Conservation (phyloP, 2,888 invertebrate species). For the Teinopalpus imperialis region DNA sequence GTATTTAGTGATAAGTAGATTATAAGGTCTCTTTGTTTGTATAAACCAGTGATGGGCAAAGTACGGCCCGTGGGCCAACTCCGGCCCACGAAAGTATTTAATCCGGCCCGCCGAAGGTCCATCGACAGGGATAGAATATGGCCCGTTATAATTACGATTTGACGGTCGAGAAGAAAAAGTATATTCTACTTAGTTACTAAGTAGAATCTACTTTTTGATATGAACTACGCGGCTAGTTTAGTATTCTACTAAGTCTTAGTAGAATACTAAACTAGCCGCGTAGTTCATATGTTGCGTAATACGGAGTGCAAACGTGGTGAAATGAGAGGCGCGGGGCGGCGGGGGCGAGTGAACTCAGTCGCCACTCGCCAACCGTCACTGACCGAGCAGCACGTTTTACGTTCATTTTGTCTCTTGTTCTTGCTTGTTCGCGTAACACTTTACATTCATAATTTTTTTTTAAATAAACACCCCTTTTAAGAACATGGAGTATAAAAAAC, state of each 20-base stretch:
- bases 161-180: constrained; percentile 13
- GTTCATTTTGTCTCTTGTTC: constrained; percentile 15
- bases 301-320: constrained; percentile 4
- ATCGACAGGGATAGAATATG: constrained; percentile 11
- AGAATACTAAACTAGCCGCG: too few species aligned
- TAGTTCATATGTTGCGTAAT: too few species aligned
- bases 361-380: constrained; percentile 11
- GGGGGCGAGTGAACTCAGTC: constrained; percentile 5
- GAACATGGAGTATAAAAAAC: constrained; percentile 13
- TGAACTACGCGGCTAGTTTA: too few species aligned
- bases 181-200: constrained; percentile 9
- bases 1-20: too few species aligned
- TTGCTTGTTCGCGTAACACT: constrained; percentile 1
- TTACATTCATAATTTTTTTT: constrained; percentile 12
- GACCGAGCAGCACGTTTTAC: constrained; percentile 12
- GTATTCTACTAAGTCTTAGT: too few species aligned
- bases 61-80: too few species aligned
- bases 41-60: too few species aligned
- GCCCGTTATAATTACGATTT: constrained; percentile 10
- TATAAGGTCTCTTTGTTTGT: too few species aligned
- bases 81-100: too few species aligned
- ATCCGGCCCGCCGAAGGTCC: too few species aligned
- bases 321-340: constrained; percentile 5
- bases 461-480: constrained; percentile 16
- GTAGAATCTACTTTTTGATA: background rate